These are phyloP conservation scores for Tamandua tetradactyla DNA, from an alignment of 2,797 vertebrate genomes.

Conservation along the genomic window DNA sequence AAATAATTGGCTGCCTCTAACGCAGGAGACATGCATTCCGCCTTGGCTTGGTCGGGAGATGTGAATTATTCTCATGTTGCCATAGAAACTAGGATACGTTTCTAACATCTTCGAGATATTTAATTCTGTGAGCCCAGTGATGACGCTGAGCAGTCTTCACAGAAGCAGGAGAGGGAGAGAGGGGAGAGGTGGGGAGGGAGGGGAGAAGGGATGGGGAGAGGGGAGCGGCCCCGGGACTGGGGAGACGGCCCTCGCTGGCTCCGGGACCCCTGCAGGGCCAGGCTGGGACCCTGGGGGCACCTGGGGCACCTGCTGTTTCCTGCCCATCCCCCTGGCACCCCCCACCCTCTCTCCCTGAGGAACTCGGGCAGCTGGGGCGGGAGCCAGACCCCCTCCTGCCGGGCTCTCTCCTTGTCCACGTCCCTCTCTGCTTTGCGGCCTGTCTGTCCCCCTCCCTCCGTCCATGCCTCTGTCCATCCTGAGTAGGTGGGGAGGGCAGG, in stretches of 20 bases:
- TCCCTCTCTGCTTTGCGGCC: neutral
- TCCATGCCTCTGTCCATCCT: too few relatives aligned
- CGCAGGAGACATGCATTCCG: conserved; percentile 48
- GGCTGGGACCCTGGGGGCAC: too few relatives aligned
- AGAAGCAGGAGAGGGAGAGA: neutral
- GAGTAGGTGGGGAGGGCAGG: too few relatives aligned
- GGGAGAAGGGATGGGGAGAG: neutral
- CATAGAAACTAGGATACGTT: conserved; percentile 68
- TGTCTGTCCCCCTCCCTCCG: neutral
- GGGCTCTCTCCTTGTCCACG: neutral
- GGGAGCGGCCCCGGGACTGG: neutral
- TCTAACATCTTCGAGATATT: conserved; percentile 55
- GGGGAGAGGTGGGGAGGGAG: accelerated
- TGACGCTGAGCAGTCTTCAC: neutral
- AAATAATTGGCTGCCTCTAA: conserved; percentile 82
- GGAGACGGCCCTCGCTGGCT: neutral
- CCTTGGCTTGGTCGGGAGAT: conserved; percentile 55
- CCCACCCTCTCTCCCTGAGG: too few relatives aligned
- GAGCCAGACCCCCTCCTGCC: neutral
- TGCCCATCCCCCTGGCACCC: too few relatives aligned
- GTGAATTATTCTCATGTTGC: conserved; percentile 61
- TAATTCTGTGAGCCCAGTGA: conserved; percentile 34
- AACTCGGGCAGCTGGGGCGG: too few relatives aligned
- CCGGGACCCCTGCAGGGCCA: too few relatives aligned
- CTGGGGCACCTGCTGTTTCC: too few relatives aligned